Evolutionary conservation across 2,113 vertebrate genomes (phyloP).

Genomic region (Heliornis fulica): DNA sequence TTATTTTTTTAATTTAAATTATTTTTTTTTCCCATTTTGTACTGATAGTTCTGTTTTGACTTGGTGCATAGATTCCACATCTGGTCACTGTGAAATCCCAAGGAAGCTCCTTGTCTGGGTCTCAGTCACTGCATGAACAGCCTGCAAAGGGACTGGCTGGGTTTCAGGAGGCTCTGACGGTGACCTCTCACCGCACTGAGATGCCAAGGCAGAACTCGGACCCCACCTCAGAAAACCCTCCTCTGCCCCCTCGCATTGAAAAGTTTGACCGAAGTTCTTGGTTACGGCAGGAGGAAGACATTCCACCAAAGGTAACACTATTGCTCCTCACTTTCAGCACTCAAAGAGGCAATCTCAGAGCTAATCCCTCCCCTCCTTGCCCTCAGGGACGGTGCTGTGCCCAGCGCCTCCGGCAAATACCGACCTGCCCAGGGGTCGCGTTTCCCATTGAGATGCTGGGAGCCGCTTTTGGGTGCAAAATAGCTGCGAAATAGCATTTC

Average conservation of each 20-base stretch:
- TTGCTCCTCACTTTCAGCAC: constrained; percentile 50
- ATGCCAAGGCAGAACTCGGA: constrained; percentile 99
- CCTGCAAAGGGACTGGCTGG: constrained; percentile 90
- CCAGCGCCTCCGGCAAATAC: background rate
- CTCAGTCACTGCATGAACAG: constrained; percentile 97
- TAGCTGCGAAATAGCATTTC: background rate
- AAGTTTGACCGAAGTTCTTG: constrained; percentile 96
- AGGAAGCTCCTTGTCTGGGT: constrained; percentile 91
- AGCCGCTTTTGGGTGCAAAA: background rate
- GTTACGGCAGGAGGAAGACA: constrained; percentile 97
- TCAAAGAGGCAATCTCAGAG: background rate
- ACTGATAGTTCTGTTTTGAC: constrained; percentile 64
- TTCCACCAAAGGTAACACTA: constrained; percentile 92
- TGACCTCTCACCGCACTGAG: constrained; percentile 91
- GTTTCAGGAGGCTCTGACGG: constrained; percentile 89
- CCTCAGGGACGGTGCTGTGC: background rate
- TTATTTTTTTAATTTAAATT: too few relatives aligned
- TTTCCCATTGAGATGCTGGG: background rate
- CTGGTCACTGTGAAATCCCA: constrained; percentile 96
- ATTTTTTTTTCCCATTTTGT: background rate
- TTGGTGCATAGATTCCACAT: constrained; percentile 82
- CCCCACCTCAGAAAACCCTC: constrained; percentile 97
- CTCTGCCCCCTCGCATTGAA: constrained; percentile 90
- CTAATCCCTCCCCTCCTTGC: background rate
- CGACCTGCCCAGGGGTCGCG: background rate